phyloP scores from a whole-genome alignment of 2,113 vertebrate species.

The Suricata suricatta region DNA sequence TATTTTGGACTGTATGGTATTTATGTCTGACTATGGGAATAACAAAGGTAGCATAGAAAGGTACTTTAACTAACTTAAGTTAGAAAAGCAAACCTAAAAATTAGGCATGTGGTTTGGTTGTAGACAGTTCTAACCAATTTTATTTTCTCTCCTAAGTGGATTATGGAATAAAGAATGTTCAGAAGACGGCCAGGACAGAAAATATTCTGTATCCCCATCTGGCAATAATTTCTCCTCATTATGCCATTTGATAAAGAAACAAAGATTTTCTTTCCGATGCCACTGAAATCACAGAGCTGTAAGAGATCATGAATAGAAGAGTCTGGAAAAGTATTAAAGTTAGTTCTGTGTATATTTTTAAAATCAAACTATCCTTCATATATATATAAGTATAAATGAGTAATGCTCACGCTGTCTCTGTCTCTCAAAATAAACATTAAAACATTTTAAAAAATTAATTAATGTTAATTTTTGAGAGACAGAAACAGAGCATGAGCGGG shows the following conservation, averaged over 20 bases:
- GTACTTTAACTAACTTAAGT: background rate
- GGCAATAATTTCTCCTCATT: background rate
- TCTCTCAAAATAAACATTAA: no score
- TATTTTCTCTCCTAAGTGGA: background rate
- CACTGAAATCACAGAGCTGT: background rate
- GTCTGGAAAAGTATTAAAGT: background rate
- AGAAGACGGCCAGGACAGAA: background rate
- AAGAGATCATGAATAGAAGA: background rate
- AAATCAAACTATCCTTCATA: background rate
- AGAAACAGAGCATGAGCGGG: no score
- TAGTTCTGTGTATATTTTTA: background rate
- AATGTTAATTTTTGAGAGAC: no score
- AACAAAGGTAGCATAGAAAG: background rate
- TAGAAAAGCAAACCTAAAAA: slow-evolving; percentile 18
- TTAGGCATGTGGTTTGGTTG: background rate
- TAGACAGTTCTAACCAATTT: background rate
- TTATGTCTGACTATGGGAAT: background rate
- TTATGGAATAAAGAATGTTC: background rate
- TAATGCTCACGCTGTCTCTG: background rate
- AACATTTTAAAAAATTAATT: background rate
- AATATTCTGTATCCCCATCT: background rate
- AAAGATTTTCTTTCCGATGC: background rate
- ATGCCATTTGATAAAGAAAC: background rate
- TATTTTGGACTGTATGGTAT: background rate
- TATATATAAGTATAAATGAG: background rate